These are phyloP conservation scores for Stictonetta naevosa DNA, from an alignment of 2,113 vertebrate species.

Conservation along the genomic window DNA sequence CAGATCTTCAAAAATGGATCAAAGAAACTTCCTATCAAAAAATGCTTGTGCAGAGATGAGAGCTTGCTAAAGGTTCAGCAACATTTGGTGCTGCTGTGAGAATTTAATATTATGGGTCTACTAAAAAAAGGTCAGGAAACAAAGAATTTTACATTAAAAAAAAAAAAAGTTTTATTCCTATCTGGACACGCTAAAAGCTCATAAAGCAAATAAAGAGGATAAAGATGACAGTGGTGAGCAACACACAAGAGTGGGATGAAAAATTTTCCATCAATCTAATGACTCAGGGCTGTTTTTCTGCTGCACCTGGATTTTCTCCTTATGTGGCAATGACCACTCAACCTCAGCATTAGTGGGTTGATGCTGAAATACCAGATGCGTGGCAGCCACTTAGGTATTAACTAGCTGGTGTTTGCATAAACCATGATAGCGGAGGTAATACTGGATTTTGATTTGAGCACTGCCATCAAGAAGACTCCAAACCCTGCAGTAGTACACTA, in stretches of 20 bases:
- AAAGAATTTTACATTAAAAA: not conserved
- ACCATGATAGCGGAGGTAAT: not conserved
- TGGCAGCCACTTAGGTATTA: not conserved
- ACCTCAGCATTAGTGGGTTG: not conserved
- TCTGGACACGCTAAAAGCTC: not conserved
- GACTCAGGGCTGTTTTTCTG: not conserved
- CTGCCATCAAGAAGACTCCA: not conserved
- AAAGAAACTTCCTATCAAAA: not conserved
- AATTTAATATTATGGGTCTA: not conserved
- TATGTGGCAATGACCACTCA: not conserved
- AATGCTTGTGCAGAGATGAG: not conserved
- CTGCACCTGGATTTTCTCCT: not conserved
- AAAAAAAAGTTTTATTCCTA: not conserved
- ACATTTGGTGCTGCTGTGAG: not conserved
- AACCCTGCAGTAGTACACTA: not conserved
- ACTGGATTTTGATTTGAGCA: not conserved
- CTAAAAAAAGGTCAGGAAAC: not conserved
- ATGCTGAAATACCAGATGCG: not conserved
- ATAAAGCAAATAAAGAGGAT: not conserved
- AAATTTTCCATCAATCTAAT: not conserved
- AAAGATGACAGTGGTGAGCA: not conserved
- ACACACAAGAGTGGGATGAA: not conserved
- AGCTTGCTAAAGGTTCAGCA: not conserved
- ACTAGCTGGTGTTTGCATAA: not conserved
- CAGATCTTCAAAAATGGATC: not conserved